These are phyloP conservation scores for Chrysemys picta DNA, from an alignment of 2,113 vertebrate genomes.

Conservation along the genomic window DNA sequence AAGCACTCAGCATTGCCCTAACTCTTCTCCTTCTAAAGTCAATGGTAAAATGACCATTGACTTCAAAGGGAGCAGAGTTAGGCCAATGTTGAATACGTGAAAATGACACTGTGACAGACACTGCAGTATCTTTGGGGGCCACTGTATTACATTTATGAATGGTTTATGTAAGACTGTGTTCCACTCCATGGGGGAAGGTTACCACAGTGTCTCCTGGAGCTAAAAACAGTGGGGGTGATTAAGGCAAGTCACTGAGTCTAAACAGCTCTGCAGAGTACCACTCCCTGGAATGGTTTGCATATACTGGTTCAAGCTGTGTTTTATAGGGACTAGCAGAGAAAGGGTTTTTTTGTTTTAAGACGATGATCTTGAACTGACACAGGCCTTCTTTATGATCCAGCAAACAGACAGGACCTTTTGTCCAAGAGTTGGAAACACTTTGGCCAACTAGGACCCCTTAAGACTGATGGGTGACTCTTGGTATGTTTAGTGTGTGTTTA, in stretches of 20 bases:
- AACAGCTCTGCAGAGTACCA: neutral
- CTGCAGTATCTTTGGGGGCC: no score
- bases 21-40: neutral
- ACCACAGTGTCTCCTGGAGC: neutral
- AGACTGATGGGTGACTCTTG: neutral
- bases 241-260: neutral
- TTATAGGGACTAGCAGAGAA: neutral
- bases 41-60: neutral
- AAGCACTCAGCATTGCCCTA: neutral
- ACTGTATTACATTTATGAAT: neutral
- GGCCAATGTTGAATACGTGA: accelerated
- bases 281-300: neutral
- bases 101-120: neutral
- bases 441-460: neutral
- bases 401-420: neutral
- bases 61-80: accelerated
- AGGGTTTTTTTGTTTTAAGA: neutral
- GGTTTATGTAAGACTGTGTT: neutral
- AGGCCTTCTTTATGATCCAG: neutral
- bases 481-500: neutral
- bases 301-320: neutral
- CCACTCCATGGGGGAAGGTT: neutral
- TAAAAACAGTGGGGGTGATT: neutral
- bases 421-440: neutral
- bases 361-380: neutral